These are phyloP conservation scores for Cosmia trapezina DNA, from an alignment of 2,888 invertebrate species.

Conservation along the genomic window DNA sequence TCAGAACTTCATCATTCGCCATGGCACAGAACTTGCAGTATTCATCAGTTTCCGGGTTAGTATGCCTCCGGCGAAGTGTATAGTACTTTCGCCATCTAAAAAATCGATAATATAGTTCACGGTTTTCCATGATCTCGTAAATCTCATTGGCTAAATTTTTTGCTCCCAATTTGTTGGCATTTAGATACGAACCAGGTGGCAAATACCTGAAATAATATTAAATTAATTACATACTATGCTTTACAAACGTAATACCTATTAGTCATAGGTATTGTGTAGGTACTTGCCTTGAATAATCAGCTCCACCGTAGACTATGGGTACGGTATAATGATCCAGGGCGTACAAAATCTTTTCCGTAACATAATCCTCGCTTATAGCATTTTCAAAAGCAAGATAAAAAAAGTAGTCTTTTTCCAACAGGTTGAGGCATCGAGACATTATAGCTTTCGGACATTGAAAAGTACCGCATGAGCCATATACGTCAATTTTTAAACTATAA, in stretches of 20 bases:
- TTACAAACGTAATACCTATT: not conserved
- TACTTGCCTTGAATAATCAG: slow-evolving; percentile 89
- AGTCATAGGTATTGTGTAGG: not conserved
- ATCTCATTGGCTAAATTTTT: slow-evolving; percentile 74
- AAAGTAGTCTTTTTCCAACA: slow-evolving; percentile 76
- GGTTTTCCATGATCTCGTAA: slow-evolving; percentile 70
- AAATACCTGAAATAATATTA: slow-evolving; percentile 74
- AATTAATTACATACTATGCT: not conserved
- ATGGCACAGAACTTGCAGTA: slow-evolving; percentile 79
- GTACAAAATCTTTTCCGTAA: slow-evolving; percentile 81
- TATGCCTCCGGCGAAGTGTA: slow-evolving; percentile 70
- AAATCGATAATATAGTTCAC: slow-evolving; percentile 71
- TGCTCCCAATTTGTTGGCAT: slow-evolving; percentile 74
- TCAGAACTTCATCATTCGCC: slow-evolving; percentile 70
- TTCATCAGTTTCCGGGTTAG: slow-evolving; percentile 74
- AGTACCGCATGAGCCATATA: slow-evolving; percentile 79
- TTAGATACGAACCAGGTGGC: slow-evolving; percentile 78
- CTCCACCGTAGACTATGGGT: slow-evolving; percentile 92
- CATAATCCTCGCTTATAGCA: slow-evolving; percentile 81
- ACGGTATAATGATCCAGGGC: slow-evolving; percentile 91
- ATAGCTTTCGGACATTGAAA: slow-evolving; percentile 72
- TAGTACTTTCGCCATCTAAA: slow-evolving; percentile 81
- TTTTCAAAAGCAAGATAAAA: slow-evolving; percentile 85
- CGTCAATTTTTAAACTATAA: slow-evolving; percentile 74
- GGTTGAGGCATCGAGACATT: slow-evolving; percentile 73